Evolutionary conservation across 2,888 invertebrate species (phyloP).

Genomic region (Orthosia cruda): DNA sequence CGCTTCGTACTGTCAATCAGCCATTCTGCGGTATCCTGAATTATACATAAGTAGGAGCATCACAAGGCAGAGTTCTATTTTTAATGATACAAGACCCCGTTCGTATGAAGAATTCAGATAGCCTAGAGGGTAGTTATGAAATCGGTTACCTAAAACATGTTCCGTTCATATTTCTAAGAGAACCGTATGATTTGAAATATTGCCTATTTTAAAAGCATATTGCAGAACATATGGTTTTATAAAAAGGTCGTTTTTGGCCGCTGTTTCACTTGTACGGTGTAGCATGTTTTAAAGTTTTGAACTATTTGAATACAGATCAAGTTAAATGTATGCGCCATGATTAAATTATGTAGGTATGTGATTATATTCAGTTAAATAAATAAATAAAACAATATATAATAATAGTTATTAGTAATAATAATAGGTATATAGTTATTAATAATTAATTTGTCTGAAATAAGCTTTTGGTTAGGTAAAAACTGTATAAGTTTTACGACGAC

Average conservation of each 20-base stretch:
- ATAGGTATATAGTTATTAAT: too few relatives aligned
- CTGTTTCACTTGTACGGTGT: conserved; percentile 5
- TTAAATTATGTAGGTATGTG: too few relatives aligned
- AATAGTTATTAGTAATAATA: too few relatives aligned
- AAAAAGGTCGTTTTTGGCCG: conserved; percentile 17
- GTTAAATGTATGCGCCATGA: not conserved
- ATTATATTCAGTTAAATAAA: too few relatives aligned
- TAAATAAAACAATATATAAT: too few relatives aligned
- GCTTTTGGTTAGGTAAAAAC: not conserved
- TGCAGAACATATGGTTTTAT: conserved; percentile 36
- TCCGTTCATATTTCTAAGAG: conserved; percentile 52
- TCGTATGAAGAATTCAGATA: conserved; percentile 69
- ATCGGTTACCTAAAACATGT: conserved; percentile 60
- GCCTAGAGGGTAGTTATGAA: conserved; percentile 48
- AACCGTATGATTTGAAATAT: conserved; percentile 59
- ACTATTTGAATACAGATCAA: not conserved
- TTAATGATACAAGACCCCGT: conserved; percentile 67
- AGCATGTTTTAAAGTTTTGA: not conserved
- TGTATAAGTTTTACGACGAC: not conserved
- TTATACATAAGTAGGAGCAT: conserved; percentile 67
- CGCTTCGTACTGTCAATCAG: conserved; percentile 73
- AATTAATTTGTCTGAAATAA: not conserved
- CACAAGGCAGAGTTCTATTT: conserved; percentile 71
- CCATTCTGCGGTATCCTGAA: conserved; percentile 72
- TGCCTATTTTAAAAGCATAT: conserved; percentile 56